Conservation (phyloP, 2,888 invertebrate species). For the Embidobia sp. region DNA sequence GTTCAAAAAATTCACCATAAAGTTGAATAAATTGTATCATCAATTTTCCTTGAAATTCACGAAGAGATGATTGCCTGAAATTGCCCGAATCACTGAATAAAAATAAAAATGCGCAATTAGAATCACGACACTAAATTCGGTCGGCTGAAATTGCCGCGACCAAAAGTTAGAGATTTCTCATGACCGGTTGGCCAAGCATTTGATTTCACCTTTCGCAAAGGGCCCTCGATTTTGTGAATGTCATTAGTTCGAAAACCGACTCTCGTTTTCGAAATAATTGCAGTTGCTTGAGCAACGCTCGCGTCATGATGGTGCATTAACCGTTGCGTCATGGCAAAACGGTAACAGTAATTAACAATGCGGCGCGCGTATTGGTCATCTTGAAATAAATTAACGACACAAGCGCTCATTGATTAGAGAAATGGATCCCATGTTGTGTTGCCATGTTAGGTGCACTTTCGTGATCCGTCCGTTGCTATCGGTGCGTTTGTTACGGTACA, state of each 20-base stretch:
- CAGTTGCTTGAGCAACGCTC: slow-evolving; percentile 10
- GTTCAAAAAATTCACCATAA: no score
- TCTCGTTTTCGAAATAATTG: slow-evolving; percentile 24
- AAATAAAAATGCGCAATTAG: no score
- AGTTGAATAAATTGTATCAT: no score
- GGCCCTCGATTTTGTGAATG: slow-evolving; percentile 5
- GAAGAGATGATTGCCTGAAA: no score
- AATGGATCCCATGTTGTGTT: background rate
- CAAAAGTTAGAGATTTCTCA: background rate
- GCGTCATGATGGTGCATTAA: slow-evolving; percentile 12
- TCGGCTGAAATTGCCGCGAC: background rate
- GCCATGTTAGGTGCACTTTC: no score
- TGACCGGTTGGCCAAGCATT: background rate
- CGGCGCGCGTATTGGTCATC: slow-evolving; percentile 23
- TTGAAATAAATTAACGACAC: slow-evolving; percentile 32
- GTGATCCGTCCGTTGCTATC: no score
- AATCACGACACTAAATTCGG: no score
- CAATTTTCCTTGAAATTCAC: no score
- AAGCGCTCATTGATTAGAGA: slow-evolving; percentile 7
- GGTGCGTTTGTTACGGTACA: no score
- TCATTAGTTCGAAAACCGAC: slow-evolving; percentile 19
- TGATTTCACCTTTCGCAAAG: slow-evolving; percentile 5
- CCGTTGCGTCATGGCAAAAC: slow-evolving; percentile 17
- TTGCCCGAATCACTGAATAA: no score
- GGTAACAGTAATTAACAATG: slow-evolving; percentile 25